Base-by-base conservation (phyloP, 2,888 invertebrate species). In the Ormyrus nitidulus region DNA sequence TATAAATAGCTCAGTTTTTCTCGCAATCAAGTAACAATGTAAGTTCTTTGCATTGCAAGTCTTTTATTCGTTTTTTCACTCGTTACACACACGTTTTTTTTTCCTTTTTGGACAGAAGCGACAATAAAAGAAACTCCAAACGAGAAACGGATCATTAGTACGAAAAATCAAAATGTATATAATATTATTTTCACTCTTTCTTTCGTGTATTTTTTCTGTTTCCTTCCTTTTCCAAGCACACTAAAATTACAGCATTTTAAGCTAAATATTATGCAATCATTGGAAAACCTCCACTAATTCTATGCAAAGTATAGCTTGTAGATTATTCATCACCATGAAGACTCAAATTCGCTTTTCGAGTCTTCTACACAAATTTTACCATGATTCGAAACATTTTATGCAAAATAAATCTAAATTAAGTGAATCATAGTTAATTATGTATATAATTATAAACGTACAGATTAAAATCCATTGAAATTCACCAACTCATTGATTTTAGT, bases 281-380 rank as follows among this genome's bases (percentile, higher is more conserved):
- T 93, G 94, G 95, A 95, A 95, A 95, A 95, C 94, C 83, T 94
- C 94, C 95, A 95, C 95, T 95, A 95, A 94, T 95, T 95, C 95
- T 95, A 95, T 95, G 95, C 95, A 95, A 95, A 96, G 95, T 95
- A 95, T 95, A 95, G 95, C 94, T 95, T 95, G 95, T 95, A 95
- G 90, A 92, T 84, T 77, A 64, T 71, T 69, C 72, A 68, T 73
- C 64, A 74, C 62, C n/a, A 62, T 53, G 64, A 78, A 69, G 62
- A 54, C 64, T 3, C 61, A 44, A 79, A 62, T 34, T 53, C 8
- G 59, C 64, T 48, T 54, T 58, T 66, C 44, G 51, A 59, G 19
- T 66, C 19, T 49, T n/a, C 44, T 62, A 5, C 44, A 34, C 64
- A 44, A 56, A 74, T 56, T 48, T 6, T 48, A 13, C 7, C 44